Conservation (phyloP, 2,888 invertebrate genomes). For the Hypolimnas misippus region DNA sequence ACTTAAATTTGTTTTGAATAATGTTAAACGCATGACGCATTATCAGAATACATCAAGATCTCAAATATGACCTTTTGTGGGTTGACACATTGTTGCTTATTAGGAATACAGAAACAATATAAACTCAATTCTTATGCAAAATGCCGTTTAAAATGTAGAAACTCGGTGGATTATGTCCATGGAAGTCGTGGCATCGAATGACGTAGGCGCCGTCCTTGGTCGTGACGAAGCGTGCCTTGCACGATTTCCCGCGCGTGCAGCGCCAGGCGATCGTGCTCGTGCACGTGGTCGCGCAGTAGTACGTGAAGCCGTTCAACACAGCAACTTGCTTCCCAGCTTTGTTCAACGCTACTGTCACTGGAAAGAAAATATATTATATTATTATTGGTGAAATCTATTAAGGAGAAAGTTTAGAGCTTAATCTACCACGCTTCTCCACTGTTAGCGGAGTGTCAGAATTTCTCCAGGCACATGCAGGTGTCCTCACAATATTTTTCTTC, state of each 20-base stretch:
- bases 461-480: no score
- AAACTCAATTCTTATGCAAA: conserved; percentile 26
- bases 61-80: no score
- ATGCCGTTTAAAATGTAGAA: conserved; percentile 40
- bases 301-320: conserved; percentile 51
- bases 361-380: conserved; percentile 31
- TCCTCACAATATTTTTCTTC: no score
- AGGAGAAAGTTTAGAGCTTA: no score
- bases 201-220: conserved; percentile 9
- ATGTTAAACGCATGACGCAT: no score
- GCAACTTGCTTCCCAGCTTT: conserved; percentile 50
- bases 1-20: no score
- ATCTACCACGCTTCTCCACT: no score
- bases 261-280: conserved; percentile 31
- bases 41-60: no score
- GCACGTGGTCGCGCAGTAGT: conserved; percentile 44
- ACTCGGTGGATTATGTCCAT: conserved; percentile 47
- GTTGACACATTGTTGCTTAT: no score
- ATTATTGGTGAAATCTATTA: background rate
- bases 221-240: conserved; percentile 34
- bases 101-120: no score
- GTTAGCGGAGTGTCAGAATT: no score
- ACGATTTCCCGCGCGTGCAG: conserved; percentile 35
- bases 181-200: conserved; percentile 36
- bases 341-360: conserved; percentile 49